A percentile compares a stretch with the other conserved stretches of the same genome.
Conservation (phyloP, 2,797 vertebrate species). For the Neoniphon sammara region DNA sequence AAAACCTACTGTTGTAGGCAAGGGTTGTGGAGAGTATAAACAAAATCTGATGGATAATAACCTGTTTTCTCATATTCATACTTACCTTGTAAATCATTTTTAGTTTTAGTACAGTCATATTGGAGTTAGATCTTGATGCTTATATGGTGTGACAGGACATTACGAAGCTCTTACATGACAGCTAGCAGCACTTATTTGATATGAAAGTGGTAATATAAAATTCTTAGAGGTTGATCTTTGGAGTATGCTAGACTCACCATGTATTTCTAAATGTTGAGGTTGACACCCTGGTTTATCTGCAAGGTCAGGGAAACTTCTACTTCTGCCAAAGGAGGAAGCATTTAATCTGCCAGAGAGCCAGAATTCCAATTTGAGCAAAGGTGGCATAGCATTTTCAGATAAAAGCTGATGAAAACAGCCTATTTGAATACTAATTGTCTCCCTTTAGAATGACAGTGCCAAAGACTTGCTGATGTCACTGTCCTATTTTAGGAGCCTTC, state of each 20-base stretch:
- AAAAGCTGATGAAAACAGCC: slow-evolving; percentile 64
- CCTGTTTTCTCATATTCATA: neutral
- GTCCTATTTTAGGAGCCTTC: slow-evolving; percentile 64
- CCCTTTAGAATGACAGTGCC: slow-evolving; percentile 50
- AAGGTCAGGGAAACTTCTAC: slow-evolving; percentile 62
- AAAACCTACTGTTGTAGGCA: neutral
- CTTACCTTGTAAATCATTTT: neutral
- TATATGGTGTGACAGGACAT: neutral
- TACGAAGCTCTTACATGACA: slow-evolving; percentile 1
- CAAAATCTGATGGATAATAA: neutral
- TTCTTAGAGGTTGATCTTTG: slow-evolving; percentile 37
- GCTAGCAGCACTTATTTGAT: slow-evolving; percentile 5
- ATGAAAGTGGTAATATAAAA: slow-evolving; percentile 27
- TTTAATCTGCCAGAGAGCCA: slow-evolving; percentile 63
- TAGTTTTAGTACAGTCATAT: neutral
- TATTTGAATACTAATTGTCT: slow-evolving; percentile 71
- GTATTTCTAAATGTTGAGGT: slow-evolving; percentile 58
- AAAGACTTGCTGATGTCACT: slow-evolving; percentile 59
- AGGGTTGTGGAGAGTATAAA: slow-evolving; percentile 20
- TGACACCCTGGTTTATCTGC: slow-evolving; percentile 62
- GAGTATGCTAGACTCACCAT: neutral
- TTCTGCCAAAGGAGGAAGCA: slow-evolving; percentile 28
- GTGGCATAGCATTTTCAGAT: slow-evolving; percentile 66
- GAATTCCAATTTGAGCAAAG: slow-evolving; percentile 68
- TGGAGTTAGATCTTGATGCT: neutral